Conservation (phyloP, 1,140 invertebrate genomes). For the Monomorium pharaonis region DNA sequence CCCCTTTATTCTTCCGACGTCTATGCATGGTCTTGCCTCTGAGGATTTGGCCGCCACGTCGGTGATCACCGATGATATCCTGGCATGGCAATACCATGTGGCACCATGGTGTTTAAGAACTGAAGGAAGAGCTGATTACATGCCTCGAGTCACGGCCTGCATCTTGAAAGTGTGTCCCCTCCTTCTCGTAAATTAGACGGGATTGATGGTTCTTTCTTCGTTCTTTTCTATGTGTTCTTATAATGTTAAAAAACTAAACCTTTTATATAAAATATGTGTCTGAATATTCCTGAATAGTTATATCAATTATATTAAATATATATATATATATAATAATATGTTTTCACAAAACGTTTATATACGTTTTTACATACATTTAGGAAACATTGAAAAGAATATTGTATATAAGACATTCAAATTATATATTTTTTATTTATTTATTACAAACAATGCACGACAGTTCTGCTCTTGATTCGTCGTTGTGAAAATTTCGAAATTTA, state of each 20-base stretch:
- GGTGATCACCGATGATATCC: slow-evolving; percentile 18
- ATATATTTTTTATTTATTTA: too few relatives aligned
- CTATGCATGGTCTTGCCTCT: neutral
- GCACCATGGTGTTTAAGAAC: slow-evolving; percentile 62
- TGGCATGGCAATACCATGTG: slow-evolving; percentile 34
- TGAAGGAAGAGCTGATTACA: slow-evolving; percentile 79
- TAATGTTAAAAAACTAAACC: neutral
- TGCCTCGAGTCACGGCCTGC: slow-evolving; percentile 68
- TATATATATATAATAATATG: neutral
- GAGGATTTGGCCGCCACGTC: neutral
- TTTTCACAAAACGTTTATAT: too few relatives aligned
- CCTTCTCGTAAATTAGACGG: slow-evolving; percentile 70
- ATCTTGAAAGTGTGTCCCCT: slow-evolving; percentile 71
- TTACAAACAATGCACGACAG: too few relatives aligned
- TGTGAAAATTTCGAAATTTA: neutral
- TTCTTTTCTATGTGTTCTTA: slow-evolving; percentile 12
- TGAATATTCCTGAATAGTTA: neutral
- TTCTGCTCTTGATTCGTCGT: neutral
- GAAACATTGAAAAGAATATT: neutral
- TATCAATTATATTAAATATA: neutral
- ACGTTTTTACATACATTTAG: neutral
- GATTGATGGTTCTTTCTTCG: slow-evolving; percentile 53
- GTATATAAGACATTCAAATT: too few relatives aligned
- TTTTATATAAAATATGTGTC: neutral
- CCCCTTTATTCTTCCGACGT: neutral